Base-by-base conservation (phyloP, 2,113 vertebrate species). In the Sorex fumeus region DNA sequence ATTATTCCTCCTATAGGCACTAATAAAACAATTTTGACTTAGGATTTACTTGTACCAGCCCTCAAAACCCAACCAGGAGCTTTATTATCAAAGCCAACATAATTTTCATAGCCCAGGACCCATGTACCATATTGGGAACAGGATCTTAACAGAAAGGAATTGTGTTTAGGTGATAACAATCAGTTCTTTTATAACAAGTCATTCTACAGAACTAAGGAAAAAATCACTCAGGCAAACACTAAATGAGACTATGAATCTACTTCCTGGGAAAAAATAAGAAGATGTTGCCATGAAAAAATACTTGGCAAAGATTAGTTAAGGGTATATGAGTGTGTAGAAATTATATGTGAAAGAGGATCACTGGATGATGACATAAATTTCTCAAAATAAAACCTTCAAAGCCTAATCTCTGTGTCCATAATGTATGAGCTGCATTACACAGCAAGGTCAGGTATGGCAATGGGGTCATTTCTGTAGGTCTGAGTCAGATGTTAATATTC, bases 401-500 rank as follows among this genome's bases (percentile, higher is more conserved):
- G 25, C 1, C 8, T 53, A 60, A 62, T 53, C 25, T 78, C 11
- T 11, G 10, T 12, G 5, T 71, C 3, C 27, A 9, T 36, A 34
- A 21, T n/a, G 23, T 11, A 43, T 47, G 15, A 50, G 15, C 43
- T 64, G 32, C 82, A 34, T 83, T 80, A 23, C 15, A 13, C 3
- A 57, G 19, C n/a, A 50, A 87, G 13, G 23, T n/a, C 4, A 0
- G 40, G 13, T 67, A 32, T 43, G n/a, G 27, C 43, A 40, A n/a
- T 16, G n/a, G 43, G 50, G 57, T 62, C 0, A 1, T n/a, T 85
- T 87, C 72, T 62, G 57, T 18, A 70, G 50, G 70, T 77, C 28
- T 70, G 60, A 66, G 76, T 77, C 45, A 72, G 28, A 94, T 84
- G 83, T 88, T 90, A 92, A 77, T 86, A 92, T 91, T 66, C 50